Base-by-base conservation (phyloP, 2,113 vertebrate species). In the Platycercus adscitus region DNA sequence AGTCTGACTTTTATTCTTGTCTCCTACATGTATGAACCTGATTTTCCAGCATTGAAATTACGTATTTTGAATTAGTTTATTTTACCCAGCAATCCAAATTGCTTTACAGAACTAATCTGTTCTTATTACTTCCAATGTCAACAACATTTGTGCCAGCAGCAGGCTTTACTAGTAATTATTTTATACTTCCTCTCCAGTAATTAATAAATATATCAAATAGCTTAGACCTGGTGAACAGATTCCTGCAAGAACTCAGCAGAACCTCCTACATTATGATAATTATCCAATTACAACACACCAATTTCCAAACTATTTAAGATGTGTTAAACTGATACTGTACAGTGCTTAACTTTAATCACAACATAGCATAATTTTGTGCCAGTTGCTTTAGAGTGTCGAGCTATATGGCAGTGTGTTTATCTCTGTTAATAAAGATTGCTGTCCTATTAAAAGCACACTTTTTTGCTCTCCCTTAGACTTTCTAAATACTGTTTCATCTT, bases 91-190 rank as follows among this genome's bases (percentile, higher is more conserved):
- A 91, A 91, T 39, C 21, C 52, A 87, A 68, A 87, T 53, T 72
- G 17, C n/a, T 63, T 84, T 79, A 84, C 58, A 89, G 73, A 80
- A 80, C n/a, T 77, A 56, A 89, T 83, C 37, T 73, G 66, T 92
- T 87, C 66, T 92, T 92, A 86, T 77, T 95, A 69, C 16, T 68
- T 85, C 68, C 20, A 75, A 37, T 6, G 19, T 76, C 84, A 89
- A 72, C 66, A 89, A 65, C n/a, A 61, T 80, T 91, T 91, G 10
- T 80, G 43, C 55, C 53, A 91, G 44, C 53, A 89, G 81, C 41
- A 95, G 29, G 29, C 44, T 89, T 63, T 91, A 69, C 63, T 77
- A 83, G 43, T 17, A 81, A 90, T 84, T 90, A 75, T 94, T 91
- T 90, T 75, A 60, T 64, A 69, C 28, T 90, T 94, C 50, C 50